These are phyloP conservation scores for Indicator indicator DNA, from an alignment of 2,113 vertebrate genomes.

Conservation along the genomic window DNA sequence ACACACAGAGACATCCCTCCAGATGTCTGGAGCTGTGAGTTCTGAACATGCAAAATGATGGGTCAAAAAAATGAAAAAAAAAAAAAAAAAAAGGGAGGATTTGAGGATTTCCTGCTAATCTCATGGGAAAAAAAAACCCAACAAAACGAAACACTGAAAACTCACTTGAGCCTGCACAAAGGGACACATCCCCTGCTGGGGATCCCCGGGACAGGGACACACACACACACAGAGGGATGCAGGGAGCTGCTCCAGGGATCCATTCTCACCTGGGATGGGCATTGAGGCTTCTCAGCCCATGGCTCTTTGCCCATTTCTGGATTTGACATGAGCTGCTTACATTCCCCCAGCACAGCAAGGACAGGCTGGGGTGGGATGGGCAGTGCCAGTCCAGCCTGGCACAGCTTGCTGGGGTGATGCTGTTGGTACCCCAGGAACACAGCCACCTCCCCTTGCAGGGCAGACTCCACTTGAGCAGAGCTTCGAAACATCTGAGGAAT, in stretches of 20 bases:
- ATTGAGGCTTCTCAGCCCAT: background rate
- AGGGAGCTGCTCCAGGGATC: background rate
- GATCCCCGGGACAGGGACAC: background rate
- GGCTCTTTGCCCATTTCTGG: background rate
- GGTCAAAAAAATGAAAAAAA: background rate
- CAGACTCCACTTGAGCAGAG: background rate
- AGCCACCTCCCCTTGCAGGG: background rate
- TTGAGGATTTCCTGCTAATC: background rate
- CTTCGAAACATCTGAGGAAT: background rate
- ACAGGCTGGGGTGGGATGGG: background rate
- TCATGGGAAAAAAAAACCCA: background rate
- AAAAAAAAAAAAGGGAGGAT: background rate
- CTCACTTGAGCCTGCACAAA: background rate
- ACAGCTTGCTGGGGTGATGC: background rate
- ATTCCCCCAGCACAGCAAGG: accelerated
- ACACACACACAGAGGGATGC: background rate
- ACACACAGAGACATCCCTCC: background rate
- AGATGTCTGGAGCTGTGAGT: background rate
- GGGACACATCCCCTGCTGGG: accelerated
- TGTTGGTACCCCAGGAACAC: background rate
- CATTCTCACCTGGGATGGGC: background rate
- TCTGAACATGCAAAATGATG: conserved; percentile 20
- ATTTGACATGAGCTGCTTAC: background rate
- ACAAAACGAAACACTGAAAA: no score
- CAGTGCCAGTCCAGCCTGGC: background rate